Evolutionary conservation across 30 jellyfish, hydroid and myxozoan genomes (phyloP), one percentile per base, ranked within the genome.

Genomic region (Pelagia noctiluca): DNA sequence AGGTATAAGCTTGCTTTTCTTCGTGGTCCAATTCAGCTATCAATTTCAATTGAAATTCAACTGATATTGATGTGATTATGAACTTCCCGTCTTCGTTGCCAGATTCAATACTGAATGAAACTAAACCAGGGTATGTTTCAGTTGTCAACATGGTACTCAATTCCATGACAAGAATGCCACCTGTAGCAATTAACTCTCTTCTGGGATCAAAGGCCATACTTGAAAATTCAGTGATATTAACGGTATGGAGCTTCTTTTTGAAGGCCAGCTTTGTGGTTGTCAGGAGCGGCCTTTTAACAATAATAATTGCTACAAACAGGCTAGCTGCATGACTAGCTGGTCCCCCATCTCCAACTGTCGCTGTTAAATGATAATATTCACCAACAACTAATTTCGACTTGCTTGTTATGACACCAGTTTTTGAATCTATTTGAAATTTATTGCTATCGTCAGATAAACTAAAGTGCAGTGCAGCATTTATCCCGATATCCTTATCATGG

Each of bases 1-100:
- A 67, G 8, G 2, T 54, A 71, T 88, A 88, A 35, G 19, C 76
- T 33, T 31, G 60, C 36, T 79, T 80, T 25, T 61, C 75, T 57
- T 95, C 97, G 52, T 95, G 87, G 72, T 95, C 97, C 62, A 95
- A 70, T n/a, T 48, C 77, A 26, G 90, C 30, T 26, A 86, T 50
- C 28, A 71, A 75, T 21, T n/a, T 16, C 78, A 86, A 70, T 23
- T 47, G n/a, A 12, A 12, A 61, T 3, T 12, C 57, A 3, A 4
- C 48, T 30, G 63, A 86, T 37, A 77, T 77, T 52, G 68, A 52
- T 19, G 12, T 68, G 16, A 82, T 23, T 1, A 25, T 37, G 63
- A 93, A 93, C 25, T 80, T 82, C 30, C 65, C 63, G 33, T 74
- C 93, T 18, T 85, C 88, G 48, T 93, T 93, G 0, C 98, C 98